Base-by-base conservation (phyloP, 2,888 invertebrate species). In the Tetranychus truncatus region DNA sequence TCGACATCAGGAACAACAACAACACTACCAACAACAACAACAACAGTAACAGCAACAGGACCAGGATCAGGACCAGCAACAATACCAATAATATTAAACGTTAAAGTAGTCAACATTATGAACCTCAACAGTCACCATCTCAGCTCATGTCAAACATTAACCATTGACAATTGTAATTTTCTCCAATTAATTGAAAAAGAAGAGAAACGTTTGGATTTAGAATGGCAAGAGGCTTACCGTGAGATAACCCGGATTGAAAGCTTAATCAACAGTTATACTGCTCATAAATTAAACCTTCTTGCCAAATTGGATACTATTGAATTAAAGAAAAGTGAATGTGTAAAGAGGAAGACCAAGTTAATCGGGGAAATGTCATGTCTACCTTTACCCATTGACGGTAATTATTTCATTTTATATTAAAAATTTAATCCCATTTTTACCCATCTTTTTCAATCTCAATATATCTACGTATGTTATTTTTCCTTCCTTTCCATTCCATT, bases 121-220 rank as follows among this genome's bases (percentile, higher is more conserved):
- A 69, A 69, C 34, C 69, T 69, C 20, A 69, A 69, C 69, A 69
- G 34, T 69, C 69, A 69, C 6, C 55, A 55, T 55, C 55, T 55
- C 15, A 69, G 20, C 21, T 24, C 69, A 24, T 24, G 20, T 69
- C 69, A 69, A 69, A 69, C 69, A 20, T 21, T 69, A 20, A 69
- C 69, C 69, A 69, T 69, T 69, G 69, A 69, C 34, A 24, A 69
- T 69, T 69, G 34, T 69, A 69, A 69, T 69, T 69, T 69, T 69
- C 69, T 69, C 7, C 69, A 69, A 69, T 69, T 69, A 69, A 69
- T 69, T 21, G 69, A 69, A 21, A 69, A 69, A 69, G 69, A 69
- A 21, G 69, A 69, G 34, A 24, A 69, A 69, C 20, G 69, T 24
- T 69, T 69, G 69, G 69, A 69, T 24, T 24, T 69, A 69, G 69